Percentiles rank a stretch among this genome's conserved stretches.
These are phyloP conservation scores for Ploceus nigricollis DNA, from an alignment of 2,113 vertebrate genomes.

Conservation along the genomic window DNA sequence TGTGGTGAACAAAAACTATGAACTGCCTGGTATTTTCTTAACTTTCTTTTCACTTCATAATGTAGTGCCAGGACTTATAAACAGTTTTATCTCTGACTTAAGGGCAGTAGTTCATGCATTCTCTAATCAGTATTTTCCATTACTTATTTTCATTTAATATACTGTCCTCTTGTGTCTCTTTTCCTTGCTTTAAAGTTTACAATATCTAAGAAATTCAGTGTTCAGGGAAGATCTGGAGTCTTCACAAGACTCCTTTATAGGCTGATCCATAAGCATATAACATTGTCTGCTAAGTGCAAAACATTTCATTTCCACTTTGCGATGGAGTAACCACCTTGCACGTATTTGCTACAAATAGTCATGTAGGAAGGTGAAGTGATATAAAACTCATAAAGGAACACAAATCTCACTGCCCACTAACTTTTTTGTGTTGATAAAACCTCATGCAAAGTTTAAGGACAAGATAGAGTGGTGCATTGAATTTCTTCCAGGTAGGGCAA, in stretches of 20 bases:
- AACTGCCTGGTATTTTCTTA: neutral
- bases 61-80: neutral
- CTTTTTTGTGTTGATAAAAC: neutral
- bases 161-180: neutral
- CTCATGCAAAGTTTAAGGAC: neutral
- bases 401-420: neutral
- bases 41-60: neutral
- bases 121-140: neutral
- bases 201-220: neutral
- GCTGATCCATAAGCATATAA: neutral
- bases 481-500: neutral
- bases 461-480: neutral
- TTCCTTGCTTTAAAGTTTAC: neutral
- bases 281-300: neutral
- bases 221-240: neutral
- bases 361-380: rapidly evolving
- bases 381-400: neutral
- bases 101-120: neutral
- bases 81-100: neutral
- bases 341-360: neutral
- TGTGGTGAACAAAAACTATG: neutral
- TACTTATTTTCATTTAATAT: neutral
- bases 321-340: neutral
- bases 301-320: neutral
- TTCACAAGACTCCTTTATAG: neutral